Base-by-base conservation (phyloP, 1,140 invertebrate species). In the Drepana arcuata region DNA sequence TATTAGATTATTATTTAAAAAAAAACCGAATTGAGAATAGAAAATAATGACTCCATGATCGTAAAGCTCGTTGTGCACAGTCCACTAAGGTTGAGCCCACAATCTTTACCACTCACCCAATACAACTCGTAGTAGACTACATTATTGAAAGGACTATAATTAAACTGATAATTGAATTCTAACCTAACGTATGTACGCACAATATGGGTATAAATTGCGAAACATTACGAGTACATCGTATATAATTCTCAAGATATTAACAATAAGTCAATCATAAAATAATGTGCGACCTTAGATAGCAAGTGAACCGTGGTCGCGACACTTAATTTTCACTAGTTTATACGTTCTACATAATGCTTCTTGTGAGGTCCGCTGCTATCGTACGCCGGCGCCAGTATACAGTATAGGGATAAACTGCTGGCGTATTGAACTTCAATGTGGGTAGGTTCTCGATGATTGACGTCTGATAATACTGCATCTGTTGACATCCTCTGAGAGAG, bases 321-420 rank as follows among this genome's bases (percentile, higher is more conserved):
- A 80, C 69, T 80, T 73, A 66, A 74, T 77, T 80, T 80, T 75
- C 72, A 73, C 63, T 66, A 71, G 59, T 70, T 68, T 74, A 77
- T 74, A 48, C 57, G 69, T 58, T 67, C 63, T 55, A 74, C 51
- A 70, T 75, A 58, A 15, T 33, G 38, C 74, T 34, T 52, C 75
- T 80, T 80, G 75, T 80, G 75, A 65, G 75, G 75, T 74, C 75
- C 30, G 36, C 40, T 42, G 36, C 45, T 56, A 67, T 56, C 51
- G 31, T 16, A n/a, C 41, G 43, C 28, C 43, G 66, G 62, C 62
- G 63, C 62, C 62, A 56, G 30, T 36, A 44, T 33, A 41, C 32
- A 41, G 32, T 40, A 23, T 32, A 34, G 24, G 37, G 44, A 48
- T 37, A 48, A 30, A 39, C 12, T 10, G 24, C 30, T 16, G n/a